A percentile compares a stretch with the other conserved stretches of the same genome.
phyloP scores from a whole-genome alignment of 2,888 invertebrate genomes.

The Sarcophaga variegata region DNA sequence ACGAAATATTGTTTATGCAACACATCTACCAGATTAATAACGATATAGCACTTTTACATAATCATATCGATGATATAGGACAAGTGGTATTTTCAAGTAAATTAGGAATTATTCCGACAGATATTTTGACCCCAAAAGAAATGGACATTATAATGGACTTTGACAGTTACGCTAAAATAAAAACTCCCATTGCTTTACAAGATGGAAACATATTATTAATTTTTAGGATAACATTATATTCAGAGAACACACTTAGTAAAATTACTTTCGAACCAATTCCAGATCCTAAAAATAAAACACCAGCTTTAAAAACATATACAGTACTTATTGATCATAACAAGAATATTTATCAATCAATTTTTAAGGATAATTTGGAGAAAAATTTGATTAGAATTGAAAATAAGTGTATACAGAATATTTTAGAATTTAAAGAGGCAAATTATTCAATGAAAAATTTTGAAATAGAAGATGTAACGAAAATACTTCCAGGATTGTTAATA shows the following conservation, averaged over 20 bases:
- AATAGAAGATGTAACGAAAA: conserved; percentile 38
- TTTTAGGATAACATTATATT: conserved; percentile 43
- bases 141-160: conserved; percentile 62
- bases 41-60: no score
- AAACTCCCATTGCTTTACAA: conserved; percentile 50
- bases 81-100: conserved; percentile 66
- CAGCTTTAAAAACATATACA: conserved; percentile 28
- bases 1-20: no score
- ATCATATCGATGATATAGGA: conserved; percentile 50
- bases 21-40: no score
- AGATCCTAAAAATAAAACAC: conserved; percentile 39
- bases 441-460: conserved; percentile 40
- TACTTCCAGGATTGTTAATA: conserved; percentile 53
- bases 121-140: conserved; percentile 60
- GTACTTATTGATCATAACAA: conserved; percentile 45
- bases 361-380: conserved; percentile 50
- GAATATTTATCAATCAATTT: conserved; percentile 32
- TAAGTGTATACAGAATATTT: conserved; percentile 40
- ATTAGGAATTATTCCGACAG: conserved; percentile 63
- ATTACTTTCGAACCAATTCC: conserved; percentile 56
- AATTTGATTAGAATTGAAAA: conserved; percentile 33
- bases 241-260: conserved; percentile 16
- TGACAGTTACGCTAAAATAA: conserved; percentile 59
- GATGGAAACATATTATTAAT: conserved; percentile 49
- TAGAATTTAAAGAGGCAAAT: conserved; percentile 47